Evolutionary conservation across 2,888 invertebrate genomes (phyloP), one percentile per base, ranked within the genome.

Genomic region (Xestoiulus laeticollis): DNA sequence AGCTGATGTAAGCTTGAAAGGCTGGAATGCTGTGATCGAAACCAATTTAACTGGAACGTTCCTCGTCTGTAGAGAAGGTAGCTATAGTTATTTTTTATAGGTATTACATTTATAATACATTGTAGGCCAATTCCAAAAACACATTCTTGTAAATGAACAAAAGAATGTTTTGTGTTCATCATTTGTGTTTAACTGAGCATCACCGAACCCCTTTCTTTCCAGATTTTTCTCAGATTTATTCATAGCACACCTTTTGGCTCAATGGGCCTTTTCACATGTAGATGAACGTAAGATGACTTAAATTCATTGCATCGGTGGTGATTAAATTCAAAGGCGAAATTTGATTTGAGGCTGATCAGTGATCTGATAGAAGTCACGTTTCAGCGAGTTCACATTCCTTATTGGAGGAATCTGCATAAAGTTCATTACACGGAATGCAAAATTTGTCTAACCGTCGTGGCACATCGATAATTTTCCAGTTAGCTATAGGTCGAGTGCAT

Each of bases 21-120:
- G 93, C 26, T 93, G 93, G 93, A 92, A 93, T 90, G 93, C 93
- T 89, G 93, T 93, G 2, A 91, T 93, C 83, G 93, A 93, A 86
- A 93, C 93, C 14, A 93, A 93, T 90, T 90, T 93, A 2, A 93
- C 92, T 14, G 93, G 93, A 30, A 93, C 93, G n/a, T 93, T 93
- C 90, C 90, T 93, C 0, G 92, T 93, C 90, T 92, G 92, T 89
- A 90, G 91, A 89, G 93, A 93, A 92, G 93, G 93, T 93, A 89
- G 0, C 19, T 19, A 14, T 2, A 33, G 0, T 84, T 84, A 3
- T 84, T 33, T n/a, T 38, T 38, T 85, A 84, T 59, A 43, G 43
- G 12, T 53, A n/a, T 78, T 30, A 30, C 16, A 38, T 38, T 38
- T 38, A 38, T 38, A 38, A 8, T 38, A 38, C 38, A 8, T 38